Percentiles rank a stretch among this genome's conserved stretches.
These are phyloP conservation scores for Alviniconcha marisindica DNA, from an alignment of 1,140 invertebrate species.

Conservation along the genomic window DNA sequence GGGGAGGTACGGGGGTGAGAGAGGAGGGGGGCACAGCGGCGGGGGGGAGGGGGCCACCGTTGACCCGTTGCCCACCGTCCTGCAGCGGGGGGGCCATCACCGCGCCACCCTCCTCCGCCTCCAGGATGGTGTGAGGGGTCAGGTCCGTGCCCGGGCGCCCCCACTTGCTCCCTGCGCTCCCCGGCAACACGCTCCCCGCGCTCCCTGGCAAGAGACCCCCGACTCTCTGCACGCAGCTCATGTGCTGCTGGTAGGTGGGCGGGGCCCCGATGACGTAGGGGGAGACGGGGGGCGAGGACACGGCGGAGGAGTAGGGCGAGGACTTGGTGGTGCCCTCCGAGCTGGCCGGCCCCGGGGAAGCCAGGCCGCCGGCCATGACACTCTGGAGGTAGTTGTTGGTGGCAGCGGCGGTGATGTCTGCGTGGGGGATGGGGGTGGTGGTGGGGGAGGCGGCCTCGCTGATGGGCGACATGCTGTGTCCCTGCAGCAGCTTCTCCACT, in stretches of 20 bases:
- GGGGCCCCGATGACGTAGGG: slow-evolving; percentile 78
- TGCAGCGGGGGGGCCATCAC: background rate
- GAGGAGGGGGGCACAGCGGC: slow-evolving; percentile 2
- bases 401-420: slow-evolving; percentile 63
- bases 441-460: slow-evolving; percentile 44
- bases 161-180: slow-evolving; percentile 15
- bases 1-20: slow-evolving; percentile 20
- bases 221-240: slow-evolving; percentile 58
- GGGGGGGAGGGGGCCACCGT: background rate
- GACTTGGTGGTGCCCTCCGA: slow-evolving; percentile 49
- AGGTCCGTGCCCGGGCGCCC: slow-evolving; percentile 37
- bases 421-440: slow-evolving; percentile 27
- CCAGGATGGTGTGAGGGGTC: slow-evolving; percentile 37
- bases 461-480: slow-evolving; percentile 72
- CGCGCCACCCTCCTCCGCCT: slow-evolving; percentile 40
- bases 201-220: slow-evolving; percentile 35
- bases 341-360: background rate
- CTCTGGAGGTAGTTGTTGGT: slow-evolving; percentile 67
- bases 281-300: slow-evolving; percentile 84
- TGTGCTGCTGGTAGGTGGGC: slow-evolving; percentile 73
- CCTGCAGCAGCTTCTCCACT: slow-evolving; percentile 76
- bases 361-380: slow-evolving; percentile 61
- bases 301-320: slow-evolving; percentile 89
- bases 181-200: slow-evolving; percentile 24
- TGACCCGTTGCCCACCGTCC: background rate